phyloP scores from a whole-genome alignment of 2,113 vertebrate genomes.

The Indicator maculatus region DNA sequence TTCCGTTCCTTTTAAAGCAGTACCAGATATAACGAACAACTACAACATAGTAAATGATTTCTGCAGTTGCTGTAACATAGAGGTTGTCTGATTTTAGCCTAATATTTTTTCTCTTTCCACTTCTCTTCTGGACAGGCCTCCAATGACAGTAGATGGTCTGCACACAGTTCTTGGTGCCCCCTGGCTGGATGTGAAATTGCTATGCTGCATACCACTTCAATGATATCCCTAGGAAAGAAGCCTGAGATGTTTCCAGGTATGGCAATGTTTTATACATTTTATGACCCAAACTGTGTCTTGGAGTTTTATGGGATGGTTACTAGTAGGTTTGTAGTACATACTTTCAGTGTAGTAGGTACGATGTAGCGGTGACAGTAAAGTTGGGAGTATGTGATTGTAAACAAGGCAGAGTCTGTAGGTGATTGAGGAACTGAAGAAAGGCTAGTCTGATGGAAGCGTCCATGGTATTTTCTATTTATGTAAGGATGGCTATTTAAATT shows the following conservation, averaged over 20 bases:
- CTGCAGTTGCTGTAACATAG: background rate
- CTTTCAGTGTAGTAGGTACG: background rate
- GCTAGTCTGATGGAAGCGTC: background rate
- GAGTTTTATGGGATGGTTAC: background rate
- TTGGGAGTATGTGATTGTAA: background rate
- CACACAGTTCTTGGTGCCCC: background rate
- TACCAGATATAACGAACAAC: background rate
- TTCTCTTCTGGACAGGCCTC: background rate
- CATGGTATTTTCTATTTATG: background rate
- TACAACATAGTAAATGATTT: background rate
- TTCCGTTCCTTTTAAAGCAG: background rate
- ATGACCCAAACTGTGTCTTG: background rate
- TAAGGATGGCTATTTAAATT: background rate
- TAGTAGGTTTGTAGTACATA: background rate
- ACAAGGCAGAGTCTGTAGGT: background rate
- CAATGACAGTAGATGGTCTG: background rate
- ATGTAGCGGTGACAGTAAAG: background rate
- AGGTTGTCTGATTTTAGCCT: background rate
- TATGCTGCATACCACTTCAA: fast-evolving
- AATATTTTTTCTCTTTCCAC: background rate
- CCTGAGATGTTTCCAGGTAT: background rate
- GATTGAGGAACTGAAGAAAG: background rate
- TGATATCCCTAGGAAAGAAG: background rate
- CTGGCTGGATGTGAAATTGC: background rate
- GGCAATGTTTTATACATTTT: background rate